These are phyloP conservation scores for Centropus unirufus DNA, from an alignment of 2,113 vertebrate genomes.

Conservation along the genomic window DNA sequence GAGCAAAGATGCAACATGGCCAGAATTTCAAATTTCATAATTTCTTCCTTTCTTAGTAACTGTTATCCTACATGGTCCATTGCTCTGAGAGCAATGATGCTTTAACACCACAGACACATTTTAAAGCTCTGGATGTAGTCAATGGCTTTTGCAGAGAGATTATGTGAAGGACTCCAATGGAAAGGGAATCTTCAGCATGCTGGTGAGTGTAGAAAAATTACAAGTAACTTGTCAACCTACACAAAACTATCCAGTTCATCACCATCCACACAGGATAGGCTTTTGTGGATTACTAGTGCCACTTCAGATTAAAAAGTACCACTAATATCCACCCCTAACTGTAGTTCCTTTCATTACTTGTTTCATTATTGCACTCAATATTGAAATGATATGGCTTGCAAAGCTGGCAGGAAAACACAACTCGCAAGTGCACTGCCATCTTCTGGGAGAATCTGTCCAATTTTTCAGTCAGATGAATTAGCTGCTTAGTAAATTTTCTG, in stretches of 20 bases:
- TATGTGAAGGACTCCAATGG: background rate
- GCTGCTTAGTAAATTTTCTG: background rate
- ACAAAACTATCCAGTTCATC: background rate
- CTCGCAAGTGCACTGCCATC: constrained; percentile 40
- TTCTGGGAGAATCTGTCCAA: constrained; percentile 25
- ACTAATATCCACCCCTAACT: background rate
- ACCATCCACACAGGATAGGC: background rate
- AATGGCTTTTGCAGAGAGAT: background rate
- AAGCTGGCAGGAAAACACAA: background rate
- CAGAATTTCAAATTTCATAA: background rate
- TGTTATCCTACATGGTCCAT: background rate
- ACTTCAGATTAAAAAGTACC: background rate
- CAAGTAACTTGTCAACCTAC: background rate
- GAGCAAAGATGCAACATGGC: background rate
- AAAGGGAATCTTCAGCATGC: background rate
- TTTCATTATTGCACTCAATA: background rate
- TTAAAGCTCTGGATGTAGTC: background rate
- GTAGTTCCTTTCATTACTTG: background rate
- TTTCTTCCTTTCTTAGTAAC: background rate
- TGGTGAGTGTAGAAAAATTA: background rate
- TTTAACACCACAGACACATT: background rate
- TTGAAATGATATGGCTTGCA: background rate
- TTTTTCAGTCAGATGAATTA: background rate
- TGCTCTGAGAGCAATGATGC: background rate
- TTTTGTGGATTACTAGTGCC: background rate